These are phyloP conservation scores for Tetanocera ferruginea DNA, from an alignment of 2,888 invertebrate genomes.

Conservation along the genomic window DNA sequence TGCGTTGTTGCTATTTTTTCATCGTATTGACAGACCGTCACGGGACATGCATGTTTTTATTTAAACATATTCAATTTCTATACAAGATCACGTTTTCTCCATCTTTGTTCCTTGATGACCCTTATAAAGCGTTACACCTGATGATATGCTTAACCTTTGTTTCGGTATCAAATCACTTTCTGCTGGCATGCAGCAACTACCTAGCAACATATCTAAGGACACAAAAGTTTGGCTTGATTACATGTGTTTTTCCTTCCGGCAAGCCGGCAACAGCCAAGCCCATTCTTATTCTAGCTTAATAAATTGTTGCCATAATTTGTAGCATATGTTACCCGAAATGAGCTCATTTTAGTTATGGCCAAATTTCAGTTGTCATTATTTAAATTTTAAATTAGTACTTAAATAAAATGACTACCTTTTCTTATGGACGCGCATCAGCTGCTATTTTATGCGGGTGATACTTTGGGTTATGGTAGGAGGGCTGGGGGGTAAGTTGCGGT, in stretches of 20 bases:
- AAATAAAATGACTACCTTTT: background rate
- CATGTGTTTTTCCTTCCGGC: background rate
- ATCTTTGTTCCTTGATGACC: slow-evolving; percentile 64
- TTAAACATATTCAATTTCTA: background rate
- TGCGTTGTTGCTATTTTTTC: too few species aligned
- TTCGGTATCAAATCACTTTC: background rate
- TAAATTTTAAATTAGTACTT: slow-evolving; percentile 11
- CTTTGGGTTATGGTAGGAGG: too few species aligned
- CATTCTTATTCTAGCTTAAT: background rate
- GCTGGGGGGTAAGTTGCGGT: too few species aligned
- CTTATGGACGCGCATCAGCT: too few species aligned
- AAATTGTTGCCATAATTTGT: background rate
- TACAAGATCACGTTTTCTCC: slow-evolving; percentile 63
- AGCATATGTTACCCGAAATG: slow-evolving; percentile 15
- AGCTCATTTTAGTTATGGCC: background rate
- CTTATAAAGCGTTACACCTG: slow-evolving; percentile 67
- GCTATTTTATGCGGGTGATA: too few species aligned
- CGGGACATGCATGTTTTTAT: background rate
- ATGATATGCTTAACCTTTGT: slow-evolving; percentile 50
- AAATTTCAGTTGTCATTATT: background rate
- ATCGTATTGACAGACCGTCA: too few species aligned
- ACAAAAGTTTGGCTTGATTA: background rate
- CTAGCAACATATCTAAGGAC: too few species aligned
- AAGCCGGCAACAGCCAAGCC: background rate
- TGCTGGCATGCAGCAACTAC: too few species aligned